phyloP scores from a whole-genome alignment of 2,888 invertebrate species.

The Agrilus cyanescens region DNA sequence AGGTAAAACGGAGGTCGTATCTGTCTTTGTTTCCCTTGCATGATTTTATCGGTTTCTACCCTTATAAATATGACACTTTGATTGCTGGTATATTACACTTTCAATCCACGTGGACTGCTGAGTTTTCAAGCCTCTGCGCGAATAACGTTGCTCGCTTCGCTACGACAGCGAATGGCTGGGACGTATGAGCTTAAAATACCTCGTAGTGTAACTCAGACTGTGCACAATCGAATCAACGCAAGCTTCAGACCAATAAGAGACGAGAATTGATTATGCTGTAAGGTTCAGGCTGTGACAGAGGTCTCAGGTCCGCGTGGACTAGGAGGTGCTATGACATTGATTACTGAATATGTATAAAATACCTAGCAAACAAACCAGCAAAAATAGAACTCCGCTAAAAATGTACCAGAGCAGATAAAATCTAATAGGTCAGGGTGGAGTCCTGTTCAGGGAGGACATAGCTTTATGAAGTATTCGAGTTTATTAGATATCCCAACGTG shows the following conservation, averaged over 20 bases:
- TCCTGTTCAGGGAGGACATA: constrained; percentile 34
- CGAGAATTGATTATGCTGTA: no score
- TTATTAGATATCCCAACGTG: constrained; percentile 23
- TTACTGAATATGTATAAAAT: constrained; percentile 31
- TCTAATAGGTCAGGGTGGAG: constrained; percentile 36
- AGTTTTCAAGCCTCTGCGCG: constrained; percentile 12
- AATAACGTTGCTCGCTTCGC: constrained; percentile 22
- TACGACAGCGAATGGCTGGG: constrained; percentile 12
- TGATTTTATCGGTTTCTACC: constrained; percentile 39
- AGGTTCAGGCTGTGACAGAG: constrained; percentile 6
- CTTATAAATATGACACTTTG: constrained; percentile 42
- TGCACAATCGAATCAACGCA: constrained; percentile 17
- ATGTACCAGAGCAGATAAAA: constrained; percentile 36
- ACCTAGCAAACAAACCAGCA: constrained; percentile 37
- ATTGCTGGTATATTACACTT: constrained; percentile 39
- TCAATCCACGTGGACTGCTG: constrained; percentile 32
- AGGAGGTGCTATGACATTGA: constrained; percentile 33
- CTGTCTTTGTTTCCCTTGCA: constrained; percentile 38
- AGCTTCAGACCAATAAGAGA: no score
- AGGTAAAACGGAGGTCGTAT: constrained; percentile 38
- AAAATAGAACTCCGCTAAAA: constrained; percentile 38
- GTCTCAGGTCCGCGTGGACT: constrained; percentile 34
- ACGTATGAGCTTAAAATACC: no score
- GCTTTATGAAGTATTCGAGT: constrained; percentile 25
- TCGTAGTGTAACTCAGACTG: background rate